Evolutionary conservation across 64 coral and sea anemone genomes (phyloP), one percentile per base, ranked within the genome.

Genomic region (Porites australiensis): DNA sequence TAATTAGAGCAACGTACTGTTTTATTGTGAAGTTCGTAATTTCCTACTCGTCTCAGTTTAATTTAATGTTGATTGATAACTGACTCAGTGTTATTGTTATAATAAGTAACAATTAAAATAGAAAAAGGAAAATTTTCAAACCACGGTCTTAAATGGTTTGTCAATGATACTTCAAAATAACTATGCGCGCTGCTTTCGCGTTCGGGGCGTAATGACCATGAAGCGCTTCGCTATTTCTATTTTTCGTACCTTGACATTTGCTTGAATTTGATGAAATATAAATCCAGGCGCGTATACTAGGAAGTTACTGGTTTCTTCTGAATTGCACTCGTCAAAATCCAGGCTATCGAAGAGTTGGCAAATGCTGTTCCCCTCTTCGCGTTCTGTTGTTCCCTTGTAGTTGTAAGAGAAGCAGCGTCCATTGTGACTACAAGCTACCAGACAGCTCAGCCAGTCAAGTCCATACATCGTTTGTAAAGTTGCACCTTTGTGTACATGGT

Each of bases 371-470:
- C 5, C 10, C 2, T 43, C 55, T 80, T 80, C 54, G 8, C 0
- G 22, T 21, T 61, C 8, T 60, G 13, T 2, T 1, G 11, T 11
- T 13, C 5, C 22, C 14, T 80, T 80, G 77, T 60, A 80, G 77
- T 80, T 80, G 12, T 80, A 80, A 80, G 77, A 80, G 5, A 44
- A 10, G 19, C 77, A 80, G 22, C 11, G 59, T 6, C 55, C 19
- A 4, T 12, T 80, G 3, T 22, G 22, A 43, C 54, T 60, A 61
- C 77, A 80, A 27, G 77, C 77, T 80, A 60, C 77, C 27, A 80
- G 13, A 80, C 77, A 80, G 21, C 77, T 55, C 19, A 80, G 14
- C 77, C 77, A 80, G 27, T 62, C 77, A 13, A 80, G 0, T 20
- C 27, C 54, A 57, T 60, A 61, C 2, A 80, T 5, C 22, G 23